These are phyloP conservation scores for Drosophila atroscutellata DNA, from an alignment of 2,888 invertebrate species.

Conservation along the genomic window DNA sequence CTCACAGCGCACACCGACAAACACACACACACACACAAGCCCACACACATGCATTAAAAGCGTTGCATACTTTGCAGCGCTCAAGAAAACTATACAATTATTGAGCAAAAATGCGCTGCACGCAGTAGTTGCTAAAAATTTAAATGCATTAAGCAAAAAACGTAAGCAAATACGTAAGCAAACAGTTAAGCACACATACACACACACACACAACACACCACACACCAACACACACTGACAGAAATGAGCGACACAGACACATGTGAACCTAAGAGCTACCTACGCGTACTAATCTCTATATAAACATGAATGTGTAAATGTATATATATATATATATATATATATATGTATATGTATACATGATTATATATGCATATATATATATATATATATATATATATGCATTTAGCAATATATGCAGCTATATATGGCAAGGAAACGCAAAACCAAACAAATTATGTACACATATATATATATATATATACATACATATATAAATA, in stretches of 20 bases:
- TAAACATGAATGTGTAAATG: slow-evolving; percentile 47
- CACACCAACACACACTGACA: slow-evolving; percentile 31
- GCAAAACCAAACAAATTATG: slow-evolving; percentile 23
- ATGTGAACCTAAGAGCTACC: slow-evolving; percentile 78
- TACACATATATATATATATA: slow-evolving; percentile 19
- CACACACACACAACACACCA: slow-evolving; percentile 29
- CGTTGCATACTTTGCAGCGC: slow-evolving; percentile 70
- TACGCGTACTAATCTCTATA: slow-evolving; percentile 78
- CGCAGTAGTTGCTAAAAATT: slow-evolving; percentile 39
- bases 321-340: slow-evolving; percentile 27
- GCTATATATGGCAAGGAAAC: neutral
- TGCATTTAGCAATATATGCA: slow-evolving; percentile 28
- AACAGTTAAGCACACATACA: slow-evolving; percentile 26
- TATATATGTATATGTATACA: slow-evolving; percentile 31
- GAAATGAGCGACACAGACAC: slow-evolving; percentile 56
- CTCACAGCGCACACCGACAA: slow-evolving; percentile 22
- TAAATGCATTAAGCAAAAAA: slow-evolving; percentile 40
- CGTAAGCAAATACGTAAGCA: slow-evolving; percentile 40
- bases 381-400: slow-evolving; percentile 36
- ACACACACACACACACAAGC: slow-evolving; percentile 6
- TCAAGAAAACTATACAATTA: slow-evolving; percentile 13
- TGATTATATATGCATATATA: neutral
- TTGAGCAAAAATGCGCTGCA: slow-evolving; percentile 35
- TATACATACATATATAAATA: slow-evolving; percentile 57
- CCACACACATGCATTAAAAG: slow-evolving; percentile 9